Conservation (phyloP, 2,113 vertebrate genomes). For the Galbula dea region DNA sequence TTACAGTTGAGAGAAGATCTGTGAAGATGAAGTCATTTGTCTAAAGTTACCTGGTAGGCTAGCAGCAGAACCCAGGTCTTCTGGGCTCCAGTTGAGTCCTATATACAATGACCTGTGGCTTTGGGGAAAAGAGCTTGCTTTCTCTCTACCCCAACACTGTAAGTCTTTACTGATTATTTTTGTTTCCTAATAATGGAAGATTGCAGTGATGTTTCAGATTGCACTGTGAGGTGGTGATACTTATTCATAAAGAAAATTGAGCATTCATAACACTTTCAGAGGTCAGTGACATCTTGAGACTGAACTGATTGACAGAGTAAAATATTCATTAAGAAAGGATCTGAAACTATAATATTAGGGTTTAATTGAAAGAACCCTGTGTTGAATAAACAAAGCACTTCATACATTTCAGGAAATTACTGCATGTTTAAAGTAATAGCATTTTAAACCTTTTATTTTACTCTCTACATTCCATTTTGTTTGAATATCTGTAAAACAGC, state of each 20-base stretch:
- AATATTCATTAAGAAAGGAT: not conserved
- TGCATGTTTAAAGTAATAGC: not conserved
- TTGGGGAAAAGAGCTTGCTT: not conserved
- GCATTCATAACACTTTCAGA: not conserved
- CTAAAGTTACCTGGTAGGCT: not conserved
- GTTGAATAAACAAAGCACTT: not conserved
- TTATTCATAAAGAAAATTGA: not conserved
- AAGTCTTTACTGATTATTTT: not conserved
- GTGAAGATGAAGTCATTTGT: not conserved
- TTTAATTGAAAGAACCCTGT: not conserved
- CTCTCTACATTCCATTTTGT: not conserved
- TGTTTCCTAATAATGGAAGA: not conserved
- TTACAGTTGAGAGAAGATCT: not conserved
- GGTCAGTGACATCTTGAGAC: not conserved
- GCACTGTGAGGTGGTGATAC: not conserved
- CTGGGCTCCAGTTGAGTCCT: not conserved
- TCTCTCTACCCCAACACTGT: not conserved
- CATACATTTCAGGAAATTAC: not conserved
- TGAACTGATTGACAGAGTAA: not conserved
- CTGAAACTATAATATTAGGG: not conserved
- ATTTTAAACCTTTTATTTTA: conserved; percentile 3
- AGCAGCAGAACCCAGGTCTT: not conserved
- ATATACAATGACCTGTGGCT: not conserved
- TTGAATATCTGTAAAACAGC: not conserved
- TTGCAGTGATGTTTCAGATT: not conserved